Percentiles rank a stretch among this genome's conserved stretches.
Evolutionary conservation across 1,140 invertebrate species (phyloP).

Genomic region (Cotesia vestalis): DNA sequence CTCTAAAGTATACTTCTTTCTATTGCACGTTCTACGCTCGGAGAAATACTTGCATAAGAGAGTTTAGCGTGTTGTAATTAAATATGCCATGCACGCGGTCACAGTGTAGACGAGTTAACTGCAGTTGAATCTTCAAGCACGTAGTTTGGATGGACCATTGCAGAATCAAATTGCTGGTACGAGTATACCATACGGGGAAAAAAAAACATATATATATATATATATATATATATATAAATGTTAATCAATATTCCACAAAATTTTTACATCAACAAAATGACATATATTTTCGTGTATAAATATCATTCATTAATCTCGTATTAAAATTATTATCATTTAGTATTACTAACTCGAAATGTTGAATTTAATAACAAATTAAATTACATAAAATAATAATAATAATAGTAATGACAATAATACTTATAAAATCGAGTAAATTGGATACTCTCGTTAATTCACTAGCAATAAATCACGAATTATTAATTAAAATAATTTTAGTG

Average conservation of each 20-base stretch:
- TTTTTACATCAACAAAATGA: no score
- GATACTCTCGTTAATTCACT: background rate
- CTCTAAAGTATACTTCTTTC: conserved; percentile 29
- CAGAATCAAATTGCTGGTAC: conserved; percentile 2
- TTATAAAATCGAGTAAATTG: no score
- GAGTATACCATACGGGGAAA: conserved; percentile 4
- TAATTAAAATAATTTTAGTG: conserved; percentile 7
- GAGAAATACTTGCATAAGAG: conserved; percentile 22
- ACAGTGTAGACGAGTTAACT: conserved; percentile 36
- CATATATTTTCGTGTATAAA: no score
- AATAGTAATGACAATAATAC: no score
- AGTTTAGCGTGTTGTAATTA: conserved; percentile 23
- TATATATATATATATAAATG: background rate
- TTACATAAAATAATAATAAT: no score
- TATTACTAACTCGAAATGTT: no score
- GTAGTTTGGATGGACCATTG: conserved; percentile 18
- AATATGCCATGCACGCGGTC: conserved; percentile 31
- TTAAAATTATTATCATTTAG: no score
- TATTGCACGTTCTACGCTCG: conserved; percentile 26
- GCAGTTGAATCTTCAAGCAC: conserved; percentile 23
- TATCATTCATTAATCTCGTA: no score
- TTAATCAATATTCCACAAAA: no score
- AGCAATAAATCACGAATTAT: conserved; percentile 4
- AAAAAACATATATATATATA: no score
- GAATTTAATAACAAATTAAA: no score